Evolutionary conservation across 2,797 vertebrate genomes (phyloP).

Genomic region (Manis javanica): DNA sequence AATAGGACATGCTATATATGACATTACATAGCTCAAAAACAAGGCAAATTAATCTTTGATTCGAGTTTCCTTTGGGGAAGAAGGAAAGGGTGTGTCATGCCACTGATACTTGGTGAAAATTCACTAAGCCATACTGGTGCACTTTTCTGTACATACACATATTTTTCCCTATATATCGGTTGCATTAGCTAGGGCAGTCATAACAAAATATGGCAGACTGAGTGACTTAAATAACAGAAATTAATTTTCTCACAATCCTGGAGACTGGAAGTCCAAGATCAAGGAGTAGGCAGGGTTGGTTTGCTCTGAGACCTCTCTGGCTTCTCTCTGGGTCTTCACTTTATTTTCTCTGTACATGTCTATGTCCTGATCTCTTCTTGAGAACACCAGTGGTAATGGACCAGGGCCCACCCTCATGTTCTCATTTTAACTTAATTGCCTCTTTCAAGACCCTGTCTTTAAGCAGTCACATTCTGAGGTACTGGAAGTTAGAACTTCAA

Average conservation of each 20-base stretch:
- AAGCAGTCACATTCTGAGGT: background rate
- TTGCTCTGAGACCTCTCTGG: background rate
- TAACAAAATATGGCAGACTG: background rate
- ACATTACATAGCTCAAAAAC: background rate
- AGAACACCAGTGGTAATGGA: background rate
- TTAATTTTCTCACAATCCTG: background rate
- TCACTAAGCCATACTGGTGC: background rate
- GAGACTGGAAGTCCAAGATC: background rate
- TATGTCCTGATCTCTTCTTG: background rate
- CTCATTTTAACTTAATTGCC: background rate
- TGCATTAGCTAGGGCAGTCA: background rate
- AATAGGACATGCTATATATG: background rate
- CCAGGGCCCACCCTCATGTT: background rate
- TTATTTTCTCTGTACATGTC: background rate
- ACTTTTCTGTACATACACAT: background rate
- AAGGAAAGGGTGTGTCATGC: background rate
- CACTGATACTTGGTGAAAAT: background rate
- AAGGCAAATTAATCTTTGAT: background rate
- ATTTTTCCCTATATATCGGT: background rate
- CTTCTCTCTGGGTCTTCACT: background rate
- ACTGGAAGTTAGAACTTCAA: background rate
- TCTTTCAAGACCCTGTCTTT: background rate
- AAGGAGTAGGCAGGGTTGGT: background rate
- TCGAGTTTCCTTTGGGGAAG: background rate
- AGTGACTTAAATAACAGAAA: background rate